Conservation (phyloP, 37 sponge, comb jelly and placozoan genomes). For the Theonella swinhoei region DNA sequence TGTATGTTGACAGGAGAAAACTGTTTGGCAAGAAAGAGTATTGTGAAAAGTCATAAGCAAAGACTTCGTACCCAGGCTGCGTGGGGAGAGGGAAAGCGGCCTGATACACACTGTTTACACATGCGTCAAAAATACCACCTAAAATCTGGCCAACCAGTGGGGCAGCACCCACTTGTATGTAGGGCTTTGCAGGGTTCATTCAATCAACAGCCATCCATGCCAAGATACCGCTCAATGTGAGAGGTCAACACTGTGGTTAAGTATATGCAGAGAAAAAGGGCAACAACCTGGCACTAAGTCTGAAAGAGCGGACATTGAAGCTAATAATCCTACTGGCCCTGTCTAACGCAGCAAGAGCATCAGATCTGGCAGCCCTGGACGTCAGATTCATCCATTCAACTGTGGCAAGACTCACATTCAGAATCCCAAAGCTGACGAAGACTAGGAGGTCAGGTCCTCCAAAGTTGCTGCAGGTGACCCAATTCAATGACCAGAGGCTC, state of each 20-base stretch:
- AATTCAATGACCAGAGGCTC: not conserved
- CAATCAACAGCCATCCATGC: not conserved
- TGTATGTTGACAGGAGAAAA: no score
- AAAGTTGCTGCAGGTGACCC: not conserved
- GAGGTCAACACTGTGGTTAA: not conserved
- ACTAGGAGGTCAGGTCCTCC: not conserved
- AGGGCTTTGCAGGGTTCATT: not conserved
- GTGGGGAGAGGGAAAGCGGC: no score
- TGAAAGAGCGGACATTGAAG: no score
- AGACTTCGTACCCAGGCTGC: no score
- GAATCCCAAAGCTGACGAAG: not conserved
- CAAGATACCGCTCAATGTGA: not conserved
- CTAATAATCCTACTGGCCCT: constrained; percentile 2
- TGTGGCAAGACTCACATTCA: not conserved
- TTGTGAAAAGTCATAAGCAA: no score
- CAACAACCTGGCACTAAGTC: no score
- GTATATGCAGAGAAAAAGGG: not conserved
- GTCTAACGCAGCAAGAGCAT: not conserved
- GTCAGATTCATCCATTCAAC: not conserved
- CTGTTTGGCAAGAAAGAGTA: no score
- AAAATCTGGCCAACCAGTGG: not conserved
- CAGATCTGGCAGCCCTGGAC: not conserved
- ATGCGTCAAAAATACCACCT: no score
- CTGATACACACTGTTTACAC: no score
- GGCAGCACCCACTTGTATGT: constrained; percentile 2